Evolutionary conservation across 2,888 invertebrate genomes (phyloP), one percentile per base, ranked within the genome.

Genomic region (Sceliomorpha sp.): DNA sequence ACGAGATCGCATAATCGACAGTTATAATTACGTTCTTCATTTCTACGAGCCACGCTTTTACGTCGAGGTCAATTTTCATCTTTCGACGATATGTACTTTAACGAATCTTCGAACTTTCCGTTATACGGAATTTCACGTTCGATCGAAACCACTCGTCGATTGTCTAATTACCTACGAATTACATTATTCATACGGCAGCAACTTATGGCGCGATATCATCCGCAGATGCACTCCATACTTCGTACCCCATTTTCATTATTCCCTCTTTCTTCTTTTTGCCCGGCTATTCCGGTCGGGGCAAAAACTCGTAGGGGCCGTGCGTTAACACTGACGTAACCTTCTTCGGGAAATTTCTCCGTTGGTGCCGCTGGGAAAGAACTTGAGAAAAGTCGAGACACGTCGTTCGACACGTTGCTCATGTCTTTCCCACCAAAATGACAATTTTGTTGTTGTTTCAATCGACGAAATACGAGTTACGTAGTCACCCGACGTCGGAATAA

Each of bases 131-230:
- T 29, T 36, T 47, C 45, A 37, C 31, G 29, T 27, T 29, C 36
- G 55, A 55, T 45, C 45, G 31, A 37, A 29, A 5, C 31, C 62
- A 47, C 53, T 63, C 47, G 32, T 20, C 42, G 47, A 55, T 63
- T 47, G 31, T 20, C 55, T 55, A 47, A 55, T 63, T 53, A 63
- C 40, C 3, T 20, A 40, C 53, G 32, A 63, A 63, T 63, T 55
- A 55, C 62, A 63, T 63, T 63, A 63, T 63, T 63, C 62, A 63
- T 63, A 47, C 32, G 24, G 31, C 10, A 26, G 15, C 34, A 20
- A 8, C 31, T 37, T 53, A 62, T 51, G 51, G 10, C 15, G 17
- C 34, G 59, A 42, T 59, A 59, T 59, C 50, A 59, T 59, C 59
- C 50, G 8, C 39, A 26, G 48, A 58, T 58, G 48, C 29, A 12